These are phyloP conservation scores for Conger conger DNA, from an alignment of 2,113 vertebrate species.

Conservation along the genomic window DNA sequence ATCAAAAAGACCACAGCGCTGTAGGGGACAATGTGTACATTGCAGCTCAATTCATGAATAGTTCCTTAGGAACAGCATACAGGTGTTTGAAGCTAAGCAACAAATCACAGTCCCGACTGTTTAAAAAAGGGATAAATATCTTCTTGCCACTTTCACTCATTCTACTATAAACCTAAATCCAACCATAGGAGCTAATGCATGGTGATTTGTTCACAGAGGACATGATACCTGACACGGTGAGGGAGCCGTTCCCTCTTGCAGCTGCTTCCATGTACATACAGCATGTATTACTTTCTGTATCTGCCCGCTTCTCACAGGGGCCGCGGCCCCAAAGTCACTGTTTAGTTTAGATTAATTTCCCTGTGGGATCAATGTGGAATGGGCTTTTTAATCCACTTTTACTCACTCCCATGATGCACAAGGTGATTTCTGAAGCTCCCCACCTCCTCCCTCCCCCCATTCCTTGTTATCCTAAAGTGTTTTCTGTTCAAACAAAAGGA, in stretches of 20 bases:
- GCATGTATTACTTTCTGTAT: conserved; percentile 3
- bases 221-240: neutral
- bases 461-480: conserved; percentile 1
- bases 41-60: neutral
- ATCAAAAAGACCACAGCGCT: neutral
- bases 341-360: conserved; percentile 50
- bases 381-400: conserved; percentile 36
- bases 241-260: neutral
- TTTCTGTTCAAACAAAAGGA: conserved; percentile 42
- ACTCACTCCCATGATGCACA: conserved; percentile 41
- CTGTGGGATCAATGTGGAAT: conserved; percentile 43
- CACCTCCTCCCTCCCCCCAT: neutral
- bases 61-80: neutral
- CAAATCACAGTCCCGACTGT: neutral
- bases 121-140: neutral
- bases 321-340: conserved; percentile 24
- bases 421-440: conserved; percentile 29
- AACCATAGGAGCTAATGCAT: neutral
- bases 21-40: neutral
- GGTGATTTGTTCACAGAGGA: neutral
- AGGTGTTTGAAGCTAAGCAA: conserved; percentile 1
- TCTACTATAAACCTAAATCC: neutral
- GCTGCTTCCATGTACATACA: neutral
- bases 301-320: neutral
- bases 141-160: neutral